phyloP scores from a whole-genome alignment of 2,113 vertebrate genomes.

The Corvus moneduloides region DNA sequence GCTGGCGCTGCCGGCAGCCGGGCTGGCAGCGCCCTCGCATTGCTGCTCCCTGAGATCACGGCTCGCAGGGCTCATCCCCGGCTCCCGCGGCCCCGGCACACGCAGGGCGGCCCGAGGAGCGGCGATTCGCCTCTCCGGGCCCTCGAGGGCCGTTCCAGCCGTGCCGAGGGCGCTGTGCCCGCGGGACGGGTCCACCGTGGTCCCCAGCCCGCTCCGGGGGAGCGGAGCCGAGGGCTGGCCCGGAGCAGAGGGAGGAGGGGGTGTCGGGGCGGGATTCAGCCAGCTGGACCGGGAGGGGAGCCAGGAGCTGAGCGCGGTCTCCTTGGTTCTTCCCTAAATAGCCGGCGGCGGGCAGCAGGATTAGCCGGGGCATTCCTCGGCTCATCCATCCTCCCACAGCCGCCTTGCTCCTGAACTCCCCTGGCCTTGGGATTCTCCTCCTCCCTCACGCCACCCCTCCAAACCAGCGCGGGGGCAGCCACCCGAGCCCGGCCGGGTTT shows the following conservation, averaged over 20 bases:
- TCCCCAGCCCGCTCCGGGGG: neutral
- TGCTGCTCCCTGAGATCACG: constrained; percentile 1
- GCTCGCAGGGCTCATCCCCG: neutral
- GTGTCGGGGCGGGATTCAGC: neutral
- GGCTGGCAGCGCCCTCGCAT: neutral
- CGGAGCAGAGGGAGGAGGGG: neutral
- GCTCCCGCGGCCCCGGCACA: neutral
- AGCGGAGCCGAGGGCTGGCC: neutral
- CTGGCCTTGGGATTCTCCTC: neutral
- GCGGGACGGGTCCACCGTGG: neutral
- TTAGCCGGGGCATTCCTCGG: constrained; percentile 36
- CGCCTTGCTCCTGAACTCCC: neutral
- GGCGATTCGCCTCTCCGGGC: neutral
- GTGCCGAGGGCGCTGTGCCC: neutral
- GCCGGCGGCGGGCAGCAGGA: neutral
- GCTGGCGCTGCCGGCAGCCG: neutral
- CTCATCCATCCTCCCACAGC: neutral
- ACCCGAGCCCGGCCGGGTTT: neutral
- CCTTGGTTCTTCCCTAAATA: constrained; percentile 40
- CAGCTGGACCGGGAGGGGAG: neutral
- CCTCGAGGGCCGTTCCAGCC: neutral
- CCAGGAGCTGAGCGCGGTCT: neutral
- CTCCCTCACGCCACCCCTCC: neutral
- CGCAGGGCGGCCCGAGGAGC: neutral
- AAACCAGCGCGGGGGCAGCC: neutral